Base-by-base conservation (phyloP, 1,140 invertebrate species). In the Homarus americanus region DNA sequence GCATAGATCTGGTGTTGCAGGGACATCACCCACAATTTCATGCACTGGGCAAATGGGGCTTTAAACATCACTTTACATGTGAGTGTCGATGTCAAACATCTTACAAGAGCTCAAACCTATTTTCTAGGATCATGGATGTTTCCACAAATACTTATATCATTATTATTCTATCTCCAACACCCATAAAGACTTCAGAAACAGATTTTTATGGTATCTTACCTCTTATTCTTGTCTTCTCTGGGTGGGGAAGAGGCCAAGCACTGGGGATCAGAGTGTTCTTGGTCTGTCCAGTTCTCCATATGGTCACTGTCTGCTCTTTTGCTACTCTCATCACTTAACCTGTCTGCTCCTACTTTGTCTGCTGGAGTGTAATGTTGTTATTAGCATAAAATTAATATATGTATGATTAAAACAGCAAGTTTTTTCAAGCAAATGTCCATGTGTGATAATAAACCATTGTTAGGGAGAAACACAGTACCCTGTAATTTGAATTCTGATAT, bases 251-350 rank as follows among this genome's bases (percentile, higher is more conserved):
- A 94, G 5, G 94, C 93, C 2, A 94, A 83, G n/a, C 76, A 84
- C 82, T 94, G 95, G 0, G 95, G 94, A 92, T 96, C 95, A 84
- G 95, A 96, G 9, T 95, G 95, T 82, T 95, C 95, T 87, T 95
- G 95, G 92, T 96, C 95, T 4, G 95, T 96, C 94, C 95, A 95
- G 91, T 95, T 95, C 92, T 95, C 95, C 80, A 91, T 91, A 92
- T 93, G 93, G 93, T 96, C 96, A 53, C 95, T 96, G 93, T 96
- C 96, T 2, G 95, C 95, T 92, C 95, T 95, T 92, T 95, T 95
- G 24, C 95, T 96, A 93, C 95, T 96, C 92, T 96, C 96, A 91
- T 96, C 96, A 93, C 95, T 96, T 91, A 95, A 94, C 88, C 95
- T 94, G 83, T 95, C 95, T 69, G 94, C 93, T 32, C 94, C 94